Evolutionary conservation across 2,888 invertebrate genomes (phyloP), one percentile per base, ranked within the genome.

Genomic region (Nezara viridula): DNA sequence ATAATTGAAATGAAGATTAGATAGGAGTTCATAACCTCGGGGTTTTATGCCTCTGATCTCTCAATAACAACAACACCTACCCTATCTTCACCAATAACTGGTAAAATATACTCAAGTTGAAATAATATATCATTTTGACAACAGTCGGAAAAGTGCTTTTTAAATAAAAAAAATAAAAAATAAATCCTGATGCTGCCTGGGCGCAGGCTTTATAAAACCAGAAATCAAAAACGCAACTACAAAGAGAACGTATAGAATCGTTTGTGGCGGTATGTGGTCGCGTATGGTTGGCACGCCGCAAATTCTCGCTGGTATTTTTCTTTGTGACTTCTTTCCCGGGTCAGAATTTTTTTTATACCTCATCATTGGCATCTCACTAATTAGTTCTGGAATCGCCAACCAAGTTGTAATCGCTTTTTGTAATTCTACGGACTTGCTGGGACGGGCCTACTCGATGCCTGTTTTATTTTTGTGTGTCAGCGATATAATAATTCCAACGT

Each of bases 311-410:
- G 40, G 77, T 24, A 77, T 77, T 40, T 73, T 77, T 77, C 37
- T 44, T 44, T 44, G 40, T 24, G 77, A 40, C 77, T 77, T 37
- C 77, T 77, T 77, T 40, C 40, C 24, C 40, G 40, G 21, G 24
- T 40, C 37, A 6, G 0, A 40, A 40, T 73, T 40, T 77, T 77
- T 77, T 77, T 77, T 77, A 24, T 40, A 9, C 24, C 7, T 37
- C 77, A 77, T 77, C 77, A 40, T 21, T 77, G 77, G 77, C 77
- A 77, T 77, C 77, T 77, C 77, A 21, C 77, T 77, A 77, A 77
- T 77, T 77, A 77, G 77, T 77, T 40, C 40, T 40, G 77, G 77
- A 77, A 77, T 44, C 77, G 77, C 77, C 19, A 77, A 77, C 37
- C 40, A 77, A 77, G 77, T 77, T 77, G 77, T 77, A 77, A 77